Conservation (phyloP, 1,140 invertebrate genomes). For the Drosophila pruinosa region DNA sequence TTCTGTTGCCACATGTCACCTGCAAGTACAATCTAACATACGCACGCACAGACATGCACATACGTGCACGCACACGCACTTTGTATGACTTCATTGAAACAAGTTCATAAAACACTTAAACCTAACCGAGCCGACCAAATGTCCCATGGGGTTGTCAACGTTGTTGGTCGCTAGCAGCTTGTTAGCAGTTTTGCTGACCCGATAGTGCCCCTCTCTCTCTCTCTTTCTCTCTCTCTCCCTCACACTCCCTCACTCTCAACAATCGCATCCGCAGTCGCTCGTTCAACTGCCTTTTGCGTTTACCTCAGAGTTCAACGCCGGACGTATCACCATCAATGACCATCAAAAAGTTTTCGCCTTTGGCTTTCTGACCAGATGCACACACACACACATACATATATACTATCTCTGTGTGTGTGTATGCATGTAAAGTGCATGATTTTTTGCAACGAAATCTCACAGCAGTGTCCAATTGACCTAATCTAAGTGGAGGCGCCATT, state of each 20-base stretch:
- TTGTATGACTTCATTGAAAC: slow-evolving; percentile 77
- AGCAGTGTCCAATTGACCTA: slow-evolving; percentile 50
- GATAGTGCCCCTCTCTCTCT: background rate
- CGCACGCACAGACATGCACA: background rate
- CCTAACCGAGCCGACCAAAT: slow-evolving; percentile 68
- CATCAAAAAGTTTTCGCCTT: slow-evolving; percentile 63
- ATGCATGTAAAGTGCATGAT: slow-evolving; percentile 23
- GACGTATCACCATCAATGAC: slow-evolving; percentile 74
- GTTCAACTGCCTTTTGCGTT: background rate
- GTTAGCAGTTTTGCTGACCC: slow-evolving; percentile 59
- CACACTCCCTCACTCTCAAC: background rate
- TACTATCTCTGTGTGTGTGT: background rate
- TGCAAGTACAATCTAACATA: slow-evolving; percentile 24
- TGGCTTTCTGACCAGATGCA: slow-evolving; percentile 42
- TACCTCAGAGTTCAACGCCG: slow-evolving; percentile 30
- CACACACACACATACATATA: background rate
- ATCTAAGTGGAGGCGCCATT: slow-evolving; percentile 62
- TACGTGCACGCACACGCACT: slow-evolving; percentile 40
- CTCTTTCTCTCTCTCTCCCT: background rate
- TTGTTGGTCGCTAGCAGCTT: slow-evolving; percentile 43
- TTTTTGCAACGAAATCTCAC: slow-evolving; percentile 27
- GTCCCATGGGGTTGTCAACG: slow-evolving; percentile 56
- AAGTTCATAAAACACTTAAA: slow-evolving; percentile 81
- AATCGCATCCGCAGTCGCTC: slow-evolving; percentile 2
- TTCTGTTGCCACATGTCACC: slow-evolving; percentile 71